A percentile compares a stretch with the other conserved stretches of the same genome.
Evolutionary conservation across 2,797 vertebrate species (phyloP).

Genomic region (Yasuhikotakia modesta): DNA sequence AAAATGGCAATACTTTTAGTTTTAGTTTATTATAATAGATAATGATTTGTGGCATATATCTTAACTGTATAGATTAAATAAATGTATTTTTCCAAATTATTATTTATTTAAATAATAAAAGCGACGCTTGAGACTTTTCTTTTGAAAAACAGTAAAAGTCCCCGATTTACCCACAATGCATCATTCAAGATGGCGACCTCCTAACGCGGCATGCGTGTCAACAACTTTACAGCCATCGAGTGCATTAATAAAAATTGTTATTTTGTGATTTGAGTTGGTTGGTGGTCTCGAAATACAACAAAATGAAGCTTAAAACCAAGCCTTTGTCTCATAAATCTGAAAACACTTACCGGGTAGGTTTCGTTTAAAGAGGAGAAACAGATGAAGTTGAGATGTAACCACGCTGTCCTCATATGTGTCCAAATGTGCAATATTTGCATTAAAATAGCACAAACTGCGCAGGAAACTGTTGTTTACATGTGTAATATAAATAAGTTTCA

Average conservation of each 20-base stretch:
- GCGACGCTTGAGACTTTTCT: constrained; percentile 33
- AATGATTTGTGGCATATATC: too few relatives aligned
- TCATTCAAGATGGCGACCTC: constrained; percentile 80
- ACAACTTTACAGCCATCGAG: constrained; percentile 46
- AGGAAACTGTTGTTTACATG: too few relatives aligned
- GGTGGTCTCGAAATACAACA: constrained; percentile 14
- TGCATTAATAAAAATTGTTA: background rate
- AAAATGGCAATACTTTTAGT: too few relatives aligned
- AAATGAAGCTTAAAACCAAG: constrained; percentile 91
- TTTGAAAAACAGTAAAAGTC: constrained; percentile 35
- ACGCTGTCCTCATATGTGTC: background rate
- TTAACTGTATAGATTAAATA: too few relatives aligned
- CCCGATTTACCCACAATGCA: constrained; percentile 64
- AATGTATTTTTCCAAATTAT: too few relatives aligned
- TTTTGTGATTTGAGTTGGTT: constrained; percentile 32
- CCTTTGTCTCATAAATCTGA: constrained; percentile 87
- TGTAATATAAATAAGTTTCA: background rate
- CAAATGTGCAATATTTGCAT: background rate
- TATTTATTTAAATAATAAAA: too few relatives aligned
- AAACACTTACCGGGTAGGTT: constrained; percentile 90
- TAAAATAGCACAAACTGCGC: background rate
- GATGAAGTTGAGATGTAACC: background rate
- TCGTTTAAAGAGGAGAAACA: background rate
- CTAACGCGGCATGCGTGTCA: constrained; percentile 67
- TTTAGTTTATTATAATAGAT: too few relatives aligned